Evolutionary conservation across 1,140 invertebrate genomes (phyloP).

Genomic region (Berghia stephanieae): DNA sequence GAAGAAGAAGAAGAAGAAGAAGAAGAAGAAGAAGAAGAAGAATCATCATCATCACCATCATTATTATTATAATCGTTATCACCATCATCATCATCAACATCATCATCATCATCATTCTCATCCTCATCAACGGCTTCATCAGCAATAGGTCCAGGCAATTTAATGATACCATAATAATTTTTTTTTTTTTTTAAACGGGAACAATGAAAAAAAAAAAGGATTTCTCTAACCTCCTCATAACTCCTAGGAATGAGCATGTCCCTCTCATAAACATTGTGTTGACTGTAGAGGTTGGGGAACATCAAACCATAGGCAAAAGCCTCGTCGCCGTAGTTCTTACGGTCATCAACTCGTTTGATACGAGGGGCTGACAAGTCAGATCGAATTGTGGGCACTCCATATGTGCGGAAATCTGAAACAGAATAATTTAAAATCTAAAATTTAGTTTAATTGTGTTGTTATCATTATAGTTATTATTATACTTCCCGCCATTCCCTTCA

Average conservation of each 20-base stretch:
- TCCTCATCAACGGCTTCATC: no score
- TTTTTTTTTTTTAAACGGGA: background rate
- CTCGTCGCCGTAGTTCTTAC: slow-evolving; percentile 64
- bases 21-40: background rate
- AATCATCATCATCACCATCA: no score
- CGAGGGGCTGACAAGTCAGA: slow-evolving; percentile 60
- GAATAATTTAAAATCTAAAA: background rate
- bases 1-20: background rate
- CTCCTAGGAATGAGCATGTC: slow-evolving; percentile 61
- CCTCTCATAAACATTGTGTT: slow-evolving; percentile 61
- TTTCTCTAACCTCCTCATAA: slow-evolving; percentile 56
- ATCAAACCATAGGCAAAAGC: slow-evolving; percentile 59
- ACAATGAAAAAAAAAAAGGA: background rate
- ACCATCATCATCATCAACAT: no score
- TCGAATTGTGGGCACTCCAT: slow-evolving; percentile 65
- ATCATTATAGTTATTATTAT: background rate
- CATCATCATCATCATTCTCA: no score
- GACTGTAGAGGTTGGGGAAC: slow-evolving; percentile 62
- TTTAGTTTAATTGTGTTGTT: background rate
- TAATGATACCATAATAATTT: background rate
- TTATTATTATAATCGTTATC: no score
- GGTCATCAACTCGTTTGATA: slow-evolving; percentile 57
- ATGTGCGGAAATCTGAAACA: slow-evolving; percentile 58
- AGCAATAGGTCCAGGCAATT: background rate
- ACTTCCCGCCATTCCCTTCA: background rate